Evolutionary conservation across 1,140 invertebrate genomes (phyloP).

Genomic region (Zaprionus ornatus): DNA sequence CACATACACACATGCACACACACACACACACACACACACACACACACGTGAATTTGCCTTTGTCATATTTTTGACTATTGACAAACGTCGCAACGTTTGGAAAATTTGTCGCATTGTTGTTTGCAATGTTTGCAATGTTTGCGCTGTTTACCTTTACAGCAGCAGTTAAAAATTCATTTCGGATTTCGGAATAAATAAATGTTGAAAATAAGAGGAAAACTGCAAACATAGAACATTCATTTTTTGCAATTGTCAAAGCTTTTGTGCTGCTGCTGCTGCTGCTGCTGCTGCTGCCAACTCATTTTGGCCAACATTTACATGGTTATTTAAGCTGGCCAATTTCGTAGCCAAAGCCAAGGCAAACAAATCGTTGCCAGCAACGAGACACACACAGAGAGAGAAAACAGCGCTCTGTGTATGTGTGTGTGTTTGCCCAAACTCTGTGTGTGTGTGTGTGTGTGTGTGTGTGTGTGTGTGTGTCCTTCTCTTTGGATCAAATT

Average conservation of each 20-base stretch:
- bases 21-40: not conserved
- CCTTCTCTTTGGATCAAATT: conserved; percentile 13
- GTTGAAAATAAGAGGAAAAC: not conserved
- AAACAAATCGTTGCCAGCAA: conserved; percentile 53
- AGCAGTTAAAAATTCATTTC: conserved; percentile 1
- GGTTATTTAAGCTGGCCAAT: conserved; percentile 57
- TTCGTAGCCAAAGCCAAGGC: conserved; percentile 51
- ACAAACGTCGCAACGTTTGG: not conserved
- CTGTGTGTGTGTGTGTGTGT: conserved; percentile 18
- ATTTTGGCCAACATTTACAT: conserved; percentile 30
- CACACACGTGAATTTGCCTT: not conserved
- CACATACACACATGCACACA: not conserved
- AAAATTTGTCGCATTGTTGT: not conserved
- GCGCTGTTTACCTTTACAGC: not conserved
- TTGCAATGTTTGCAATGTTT: not conserved
- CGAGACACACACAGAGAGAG: not conserved
- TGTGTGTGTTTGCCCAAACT: conserved; percentile 17
- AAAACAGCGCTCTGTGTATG: not conserved
- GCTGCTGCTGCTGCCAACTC: conserved; percentile 13
- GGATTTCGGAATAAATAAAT: not conserved
- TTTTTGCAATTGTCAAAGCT: conserved; percentile 32
- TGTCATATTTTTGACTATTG: conserved; percentile 4
- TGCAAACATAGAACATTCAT: conserved; percentile 31
- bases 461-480: conserved; percentile 15
- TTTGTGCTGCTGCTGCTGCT: not conserved